These are phyloP conservation scores for Halocaridina rubra DNA, from an alignment of 2,888 invertebrate species.

Conservation along the genomic window DNA sequence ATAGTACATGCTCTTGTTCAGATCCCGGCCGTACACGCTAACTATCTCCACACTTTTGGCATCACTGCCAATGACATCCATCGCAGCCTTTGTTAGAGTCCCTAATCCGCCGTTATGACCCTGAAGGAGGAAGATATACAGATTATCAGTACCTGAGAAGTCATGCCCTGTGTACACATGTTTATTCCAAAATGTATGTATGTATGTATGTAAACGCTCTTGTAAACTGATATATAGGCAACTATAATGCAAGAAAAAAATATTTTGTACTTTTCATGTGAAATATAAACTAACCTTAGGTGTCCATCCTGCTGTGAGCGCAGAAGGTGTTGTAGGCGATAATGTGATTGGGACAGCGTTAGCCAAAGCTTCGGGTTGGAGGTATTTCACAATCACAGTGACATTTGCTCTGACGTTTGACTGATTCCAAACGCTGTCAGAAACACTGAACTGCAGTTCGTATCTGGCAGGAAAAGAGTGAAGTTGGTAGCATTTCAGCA, in stretches of 20 bases:
- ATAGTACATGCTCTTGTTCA: neutral
- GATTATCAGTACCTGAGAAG: too few relatives aligned
- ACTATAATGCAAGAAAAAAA: neutral
- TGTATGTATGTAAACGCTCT: neutral
- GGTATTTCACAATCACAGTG: conserved; percentile 45
- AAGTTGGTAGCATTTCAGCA: too few relatives aligned
- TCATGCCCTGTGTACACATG: too few relatives aligned
- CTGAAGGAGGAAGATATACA: neutral
- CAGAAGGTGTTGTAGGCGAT: conserved; percentile 46
- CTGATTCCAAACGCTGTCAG: conserved; percentile 57
- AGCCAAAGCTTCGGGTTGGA: conserved; percentile 43
- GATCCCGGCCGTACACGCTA: conserved; percentile 36
- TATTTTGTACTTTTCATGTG: neutral
- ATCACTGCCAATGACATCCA: neutral
- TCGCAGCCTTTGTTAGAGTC: conserved; percentile 30
- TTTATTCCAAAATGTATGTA: neutral
- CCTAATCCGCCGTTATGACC: conserved; percentile 50
- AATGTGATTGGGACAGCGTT: conserved; percentile 56
- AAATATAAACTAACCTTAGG: conserved; percentile 25
- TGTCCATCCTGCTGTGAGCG: conserved; percentile 48
- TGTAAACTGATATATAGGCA: neutral
- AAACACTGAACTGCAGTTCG: conserved; percentile 50
- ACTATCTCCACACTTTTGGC: conserved; percentile 32
- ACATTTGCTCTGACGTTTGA: conserved; percentile 44
- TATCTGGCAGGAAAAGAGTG: too few relatives aligned